These are phyloP conservation scores for Phthorimaea operculella DNA, from an alignment of 1,140 invertebrate species.

Conservation along the genomic window DNA sequence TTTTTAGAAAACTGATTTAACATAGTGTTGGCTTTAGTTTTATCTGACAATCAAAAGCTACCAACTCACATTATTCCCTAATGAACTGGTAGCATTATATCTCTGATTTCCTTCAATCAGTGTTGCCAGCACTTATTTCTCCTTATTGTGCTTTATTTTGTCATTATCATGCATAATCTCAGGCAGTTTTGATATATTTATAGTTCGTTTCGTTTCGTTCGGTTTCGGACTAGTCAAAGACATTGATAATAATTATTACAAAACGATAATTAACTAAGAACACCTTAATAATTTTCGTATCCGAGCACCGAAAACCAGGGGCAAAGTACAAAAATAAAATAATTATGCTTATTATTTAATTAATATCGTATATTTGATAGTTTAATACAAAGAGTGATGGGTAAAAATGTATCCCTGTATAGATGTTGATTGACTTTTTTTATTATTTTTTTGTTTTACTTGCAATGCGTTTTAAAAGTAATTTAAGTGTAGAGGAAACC, in stretches of 20 bases:
- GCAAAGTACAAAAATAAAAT: not conserved
- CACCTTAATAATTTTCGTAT: slow-evolving; percentile 17
- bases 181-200: no score
- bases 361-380: not conserved
- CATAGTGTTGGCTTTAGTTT: not conserved
- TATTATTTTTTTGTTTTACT: not conserved
- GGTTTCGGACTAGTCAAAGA: slow-evolving; percentile 50
- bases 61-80: not conserved
- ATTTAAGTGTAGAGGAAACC: no score
- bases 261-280: slow-evolving; percentile 17
- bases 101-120: not conserved
- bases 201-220: not conserved
- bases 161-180: no score
- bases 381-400: not conserved
- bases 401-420: not conserved
- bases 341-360: not conserved
- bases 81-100: not conserved
- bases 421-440: no score
- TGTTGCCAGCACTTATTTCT: no score
- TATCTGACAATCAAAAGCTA: not conserved
- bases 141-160: no score
- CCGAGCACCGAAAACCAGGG: slow-evolving; percentile 40
- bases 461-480: not conserved
- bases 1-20: not conserved
- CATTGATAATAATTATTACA: slow-evolving; percentile 21